Evolutionary conservation across 2,888 invertebrate species (phyloP), one percentile per base, ranked within the genome.

Genomic region (Microdon myrmicae): DNA sequence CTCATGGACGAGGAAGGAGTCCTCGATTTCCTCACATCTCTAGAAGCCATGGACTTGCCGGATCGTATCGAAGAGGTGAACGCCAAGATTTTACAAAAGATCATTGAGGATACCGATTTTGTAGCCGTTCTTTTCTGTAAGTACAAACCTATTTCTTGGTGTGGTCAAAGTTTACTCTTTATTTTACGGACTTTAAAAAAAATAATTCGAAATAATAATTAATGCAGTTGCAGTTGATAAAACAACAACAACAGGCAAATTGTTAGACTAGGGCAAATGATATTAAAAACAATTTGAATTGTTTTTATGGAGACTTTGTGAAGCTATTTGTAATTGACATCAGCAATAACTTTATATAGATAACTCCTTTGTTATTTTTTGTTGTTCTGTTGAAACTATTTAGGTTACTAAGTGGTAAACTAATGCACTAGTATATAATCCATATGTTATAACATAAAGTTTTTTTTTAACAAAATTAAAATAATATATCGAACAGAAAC

Each of bases 31-130:
- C 83, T 95, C 73, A 94, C 94, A 74, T 94, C 94, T 77, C 85
- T 95, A 74, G 94, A 95, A 83, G 92, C 94, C 70, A 94, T 95
- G 92, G 94, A 94, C 79, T 83, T 93, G 74, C 94, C 95, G 37
- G 94, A 95, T 82, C 86, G 94, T 80, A 95, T 95, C 80, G 95
- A 95, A 84, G 95, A 95, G 84, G 94, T 95, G 44, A 95, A 95
- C 79, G 86, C 92, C 67, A 92, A 92, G 80, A 93, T 94, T 74
- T 83, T 95, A 68, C 85, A 86, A 58, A 94, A 94, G 82, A 92
- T 94, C 74, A 91, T 95, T 68, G 92, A 93, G 79, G 94, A 94
- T 71, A 92, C 93, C 14, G 90, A 93, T 72, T 94, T 90, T 78
- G 93, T 95, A 70, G 94, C 94, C 49, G 94, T 94, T 71, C 85